Conservation (phyloP, 2,113 vertebrate genomes). For the Struthio camelus region DNA sequence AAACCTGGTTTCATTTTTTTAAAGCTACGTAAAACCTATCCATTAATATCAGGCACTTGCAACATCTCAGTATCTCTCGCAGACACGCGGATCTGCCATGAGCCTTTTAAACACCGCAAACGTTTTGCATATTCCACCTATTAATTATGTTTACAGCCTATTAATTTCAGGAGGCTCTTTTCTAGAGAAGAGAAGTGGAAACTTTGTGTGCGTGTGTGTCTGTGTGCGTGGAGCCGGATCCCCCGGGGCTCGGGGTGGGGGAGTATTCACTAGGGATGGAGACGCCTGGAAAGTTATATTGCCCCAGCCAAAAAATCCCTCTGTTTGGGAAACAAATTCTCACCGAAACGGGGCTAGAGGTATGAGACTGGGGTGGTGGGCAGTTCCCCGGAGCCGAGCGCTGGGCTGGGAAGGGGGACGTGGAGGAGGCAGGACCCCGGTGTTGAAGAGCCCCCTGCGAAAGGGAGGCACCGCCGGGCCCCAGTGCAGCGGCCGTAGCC, state of each 20-base stretch:
- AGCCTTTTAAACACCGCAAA: constrained; percentile 65
- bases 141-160: constrained; percentile 72
- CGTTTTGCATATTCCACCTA: constrained; percentile 70
- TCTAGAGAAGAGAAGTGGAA: constrained; percentile 53
- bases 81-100: constrained; percentile 44
- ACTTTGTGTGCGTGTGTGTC: neutral
- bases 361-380: neutral
- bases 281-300: neutral
- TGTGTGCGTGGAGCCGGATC: neutral
- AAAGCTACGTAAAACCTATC: constrained; percentile 52
- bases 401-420: neutral
- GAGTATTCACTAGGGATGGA: neutral
- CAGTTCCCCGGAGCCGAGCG: neutral
- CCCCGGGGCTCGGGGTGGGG: neutral
- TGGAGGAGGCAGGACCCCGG: neutral
- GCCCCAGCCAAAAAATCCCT: neutral
- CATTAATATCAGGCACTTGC: constrained; percentile 53
- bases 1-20: constrained; percentile 30
- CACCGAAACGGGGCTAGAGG: no score
- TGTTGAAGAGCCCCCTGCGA: neutral
- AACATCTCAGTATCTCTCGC: constrained; percentile 25
- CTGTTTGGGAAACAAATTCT: neutral
- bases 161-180: constrained; percentile 64
- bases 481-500: neutral
- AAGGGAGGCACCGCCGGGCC: neutral